These are phyloP conservation scores for Zosterops hypoxanthus DNA, from an alignment of 2,113 vertebrate species.

Conservation along the genomic window DNA sequence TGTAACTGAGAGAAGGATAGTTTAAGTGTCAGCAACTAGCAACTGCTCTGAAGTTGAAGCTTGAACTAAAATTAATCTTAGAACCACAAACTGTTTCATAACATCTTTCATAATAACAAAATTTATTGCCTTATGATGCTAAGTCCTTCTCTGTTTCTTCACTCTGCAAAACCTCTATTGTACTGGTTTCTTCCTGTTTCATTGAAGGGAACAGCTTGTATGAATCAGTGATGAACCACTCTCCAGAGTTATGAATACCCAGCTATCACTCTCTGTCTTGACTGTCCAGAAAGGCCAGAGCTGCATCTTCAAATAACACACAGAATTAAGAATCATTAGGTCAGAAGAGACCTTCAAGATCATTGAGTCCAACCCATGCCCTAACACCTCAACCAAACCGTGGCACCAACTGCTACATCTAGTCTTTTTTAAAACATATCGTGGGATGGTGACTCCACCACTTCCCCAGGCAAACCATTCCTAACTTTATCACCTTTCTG, in stretches of 20 bases:
- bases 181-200: constrained; percentile 50
- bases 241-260: background rate
- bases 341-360: background rate
- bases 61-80: constrained; percentile 54
- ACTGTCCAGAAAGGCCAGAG: background rate
- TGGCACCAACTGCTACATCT: background rate
- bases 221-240: constrained; percentile 35
- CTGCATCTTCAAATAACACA: background rate
- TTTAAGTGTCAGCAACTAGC: background rate
- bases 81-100: constrained; percentile 58
- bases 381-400: background rate
- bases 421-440: background rate
- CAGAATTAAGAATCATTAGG: background rate
- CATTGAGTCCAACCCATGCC: background rate
- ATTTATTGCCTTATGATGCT: constrained; percentile 47
- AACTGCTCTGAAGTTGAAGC: background rate
- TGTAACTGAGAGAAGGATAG: background rate
- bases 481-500: background rate
- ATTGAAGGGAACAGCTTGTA: constrained; percentile 60
- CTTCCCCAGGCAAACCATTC: background rate
- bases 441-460: background rate
- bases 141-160: constrained; percentile 10
- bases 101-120: constrained; percentile 48
- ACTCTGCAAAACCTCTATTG: constrained; percentile 47
- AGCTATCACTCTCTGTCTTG: background rate